Evolutionary conservation across 2,888 invertebrate genomes (phyloP), one percentile per base, ranked within the genome.

Genomic region (Cheilosia vernalis): DNA sequence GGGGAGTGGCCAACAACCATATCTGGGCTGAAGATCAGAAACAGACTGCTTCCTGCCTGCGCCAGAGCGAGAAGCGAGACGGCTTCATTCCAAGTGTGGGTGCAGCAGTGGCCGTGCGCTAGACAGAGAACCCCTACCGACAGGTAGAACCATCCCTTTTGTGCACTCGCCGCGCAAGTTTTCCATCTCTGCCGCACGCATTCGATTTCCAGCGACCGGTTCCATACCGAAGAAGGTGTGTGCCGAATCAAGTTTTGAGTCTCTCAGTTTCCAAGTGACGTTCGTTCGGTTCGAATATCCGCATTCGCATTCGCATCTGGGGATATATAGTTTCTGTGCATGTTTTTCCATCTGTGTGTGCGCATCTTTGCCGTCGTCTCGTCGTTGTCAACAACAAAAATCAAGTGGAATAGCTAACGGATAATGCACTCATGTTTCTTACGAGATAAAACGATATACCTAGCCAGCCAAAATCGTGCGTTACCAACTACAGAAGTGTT

Each of bases 251-350:
- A 81, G 85, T 85, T 85, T 85, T 77, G 51, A 77, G 61, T 73
- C 81, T 91, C 85, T 91, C 91, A 91, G 91, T 91, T 90, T 88
- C 88, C 90, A 90, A 90, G 90, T 91, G 90, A 90, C 91, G 89
- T 91, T 91, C 91, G 89, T 90, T 89, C 90, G 91, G 90, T 87
- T 87, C 88, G 90, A 89, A 89, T 90, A 88, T 88, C 87, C 87
- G 87, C 88, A 88, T 88, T 88, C 87, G 87, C 88, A 88, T 88
- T 88, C 72, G 76, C 64, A 76, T 81, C 63, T 67, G 77, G 72
- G 70, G 63, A 77, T 85, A 85, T 37, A 85, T 37, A 44, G 33
- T 70, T 74, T 53, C 47, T 51, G 56, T 72, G 56, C 53, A 69
- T 78, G 33, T 61, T 40, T 55, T 37, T 30, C 55, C 44, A 49